These are phyloP conservation scores for Standfussiana lucernea DNA, from an alignment of 2,888 invertebrate genomes.

Conservation along the genomic window DNA sequence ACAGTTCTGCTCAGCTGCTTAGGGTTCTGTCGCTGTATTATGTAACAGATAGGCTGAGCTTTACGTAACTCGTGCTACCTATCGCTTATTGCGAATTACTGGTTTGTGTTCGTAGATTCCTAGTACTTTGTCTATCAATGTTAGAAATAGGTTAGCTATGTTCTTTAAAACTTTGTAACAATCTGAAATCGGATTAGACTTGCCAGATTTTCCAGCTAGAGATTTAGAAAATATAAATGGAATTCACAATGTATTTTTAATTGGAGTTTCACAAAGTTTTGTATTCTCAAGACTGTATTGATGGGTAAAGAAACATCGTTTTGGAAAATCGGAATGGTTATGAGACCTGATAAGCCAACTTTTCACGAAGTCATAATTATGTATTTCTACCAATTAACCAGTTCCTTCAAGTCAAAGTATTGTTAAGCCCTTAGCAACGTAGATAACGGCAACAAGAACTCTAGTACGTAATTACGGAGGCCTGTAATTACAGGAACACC, in stretches of 20 bases:
- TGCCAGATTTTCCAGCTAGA: slow-evolving; percentile 2
- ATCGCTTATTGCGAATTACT: not conserved
- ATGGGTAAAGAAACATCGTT: not conserved
- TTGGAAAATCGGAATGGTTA: not conserved
- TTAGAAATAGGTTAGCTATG: not conserved
- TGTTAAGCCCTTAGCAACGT: not conserved
- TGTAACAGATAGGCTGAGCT: slow-evolving; percentile 12
- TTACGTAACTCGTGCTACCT: not conserved
- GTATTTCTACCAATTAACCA: not conserved
- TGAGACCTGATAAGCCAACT: not conserved
- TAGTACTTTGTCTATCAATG: not conserved
- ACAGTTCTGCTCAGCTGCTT: not conserved
- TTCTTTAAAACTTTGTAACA: slow-evolving; percentile 8
- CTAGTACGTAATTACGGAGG: not conserved
- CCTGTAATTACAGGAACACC: slow-evolving; percentile 25
- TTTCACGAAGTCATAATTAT: not conserved
- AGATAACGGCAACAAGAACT: not conserved
- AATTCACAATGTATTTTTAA: slow-evolving; percentile 6
- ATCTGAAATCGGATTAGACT: slow-evolving; percentile 8
- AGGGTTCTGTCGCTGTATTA: slow-evolving; percentile 15
- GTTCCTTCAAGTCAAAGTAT: not conserved
- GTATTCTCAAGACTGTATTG: not conserved
- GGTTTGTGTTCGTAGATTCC: not conserved
- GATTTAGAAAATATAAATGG: not conserved
- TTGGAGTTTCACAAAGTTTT: slow-evolving; percentile 16